Evolutionary conservation across 2,113 vertebrate species (phyloP), one percentile per base, ranked within the genome.

Genomic region (Raphicerus campestris): DNA sequence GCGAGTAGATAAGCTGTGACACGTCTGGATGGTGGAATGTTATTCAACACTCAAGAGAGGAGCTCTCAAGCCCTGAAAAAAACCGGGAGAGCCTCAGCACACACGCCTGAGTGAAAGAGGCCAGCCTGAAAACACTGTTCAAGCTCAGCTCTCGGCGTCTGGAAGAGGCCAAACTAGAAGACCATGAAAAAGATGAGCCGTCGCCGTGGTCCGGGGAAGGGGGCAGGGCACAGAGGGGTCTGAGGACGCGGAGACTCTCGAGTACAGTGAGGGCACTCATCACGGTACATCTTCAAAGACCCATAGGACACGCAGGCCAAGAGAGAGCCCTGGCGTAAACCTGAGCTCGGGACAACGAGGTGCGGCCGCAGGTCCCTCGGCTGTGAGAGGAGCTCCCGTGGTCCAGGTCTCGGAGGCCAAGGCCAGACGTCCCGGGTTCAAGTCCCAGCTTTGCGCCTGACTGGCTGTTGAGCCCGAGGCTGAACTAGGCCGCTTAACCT

Each of bases 251-350:
- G 66, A 17, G n/a, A 16, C 87, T 20, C 6, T 7, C 30, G 8
- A 6, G 6, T 4, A 4, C 13, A 1, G 0, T 3, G 2, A 24
- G 1, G 20, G 49, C 32, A 3, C 35, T 0, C 1, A 5, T 17
- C 53, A 24, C 0, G 30, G 22, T 6, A 0, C 13, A 0, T 58
- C 58, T 56, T 7, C 55, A 15, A 17, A 70, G 58, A 16, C 51
- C 26, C 32, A 1, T 0, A 9, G 55, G 58, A 5, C 1, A 4
- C 28, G 1, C 30, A 15, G 2, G 2, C 26, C 82, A 17, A 24
- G 17, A 9, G 51, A 20, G 61, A 58, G 8, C 28, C 19, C 81
- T 19, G 0, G 5, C 0, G 4, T 4, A 2, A 58, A 2, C 17
- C 6, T 19, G 55, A 20, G 10, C 61, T 77, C 9, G 1, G 11